A percentile compares a stretch with the other conserved stretches of the same genome.
Evolutionary conservation across 2,113 vertebrate genomes (phyloP).

Genomic region (Malurus melanocephalus): DNA sequence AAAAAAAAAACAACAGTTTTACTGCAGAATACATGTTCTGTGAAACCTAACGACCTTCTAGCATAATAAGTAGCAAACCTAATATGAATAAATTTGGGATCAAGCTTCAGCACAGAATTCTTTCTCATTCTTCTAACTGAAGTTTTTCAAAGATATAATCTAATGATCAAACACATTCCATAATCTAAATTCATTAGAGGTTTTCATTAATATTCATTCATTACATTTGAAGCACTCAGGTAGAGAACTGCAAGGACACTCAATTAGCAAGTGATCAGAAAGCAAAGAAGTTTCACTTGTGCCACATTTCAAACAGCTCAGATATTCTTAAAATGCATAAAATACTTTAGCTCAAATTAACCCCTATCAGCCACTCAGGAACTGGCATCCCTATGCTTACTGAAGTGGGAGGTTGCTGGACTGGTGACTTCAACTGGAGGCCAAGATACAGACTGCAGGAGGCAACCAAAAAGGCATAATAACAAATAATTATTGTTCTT

Average conservation of each 20-base stretch:
- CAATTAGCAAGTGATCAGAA: conserved; percentile 1
- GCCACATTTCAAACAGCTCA: background rate
- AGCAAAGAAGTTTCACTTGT: background rate
- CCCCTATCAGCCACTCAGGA: background rate
- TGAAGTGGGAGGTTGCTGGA: background rate
- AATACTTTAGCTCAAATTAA: background rate
- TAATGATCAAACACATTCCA: conserved; percentile 24
- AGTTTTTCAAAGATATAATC: conserved; percentile 15
- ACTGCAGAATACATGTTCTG: background rate
- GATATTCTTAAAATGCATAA: background rate
- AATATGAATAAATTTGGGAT: background rate
- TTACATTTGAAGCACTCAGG: conserved; percentile 13
- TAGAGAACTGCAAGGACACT: background rate
- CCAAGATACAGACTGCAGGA: background rate
- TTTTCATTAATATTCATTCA: conserved; percentile 36
- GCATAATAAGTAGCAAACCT: background rate
- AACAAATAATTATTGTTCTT: background rate
- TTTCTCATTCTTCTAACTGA: background rate
- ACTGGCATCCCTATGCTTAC: background rate
- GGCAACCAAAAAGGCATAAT: background rate
- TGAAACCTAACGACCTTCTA: background rate
- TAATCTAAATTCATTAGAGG: conserved; percentile 9
- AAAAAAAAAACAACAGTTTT: background rate
- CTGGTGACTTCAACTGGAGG: background rate
- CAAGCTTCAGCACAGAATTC: background rate